phyloP scores from a whole-genome alignment of 2,797 vertebrate genomes.

The Halcyon smyrnensis region DNA sequence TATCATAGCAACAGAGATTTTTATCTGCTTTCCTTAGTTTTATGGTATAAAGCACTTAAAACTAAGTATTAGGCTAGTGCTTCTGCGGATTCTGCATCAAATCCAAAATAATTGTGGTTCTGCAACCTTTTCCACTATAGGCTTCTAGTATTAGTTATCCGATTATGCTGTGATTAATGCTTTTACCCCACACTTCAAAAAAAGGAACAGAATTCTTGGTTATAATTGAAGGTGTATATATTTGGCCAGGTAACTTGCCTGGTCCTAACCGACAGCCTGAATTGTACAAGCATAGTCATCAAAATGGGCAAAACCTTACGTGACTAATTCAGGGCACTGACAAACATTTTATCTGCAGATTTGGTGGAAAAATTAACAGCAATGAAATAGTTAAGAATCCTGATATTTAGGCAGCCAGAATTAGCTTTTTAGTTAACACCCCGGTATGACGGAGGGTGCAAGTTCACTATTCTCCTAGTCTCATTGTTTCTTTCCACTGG shows the following conservation, averaged over 20 bases:
- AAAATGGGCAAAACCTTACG: not conserved
- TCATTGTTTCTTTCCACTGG: conserved; percentile 37
- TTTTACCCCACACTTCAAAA: not conserved
- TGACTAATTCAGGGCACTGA: not conserved
- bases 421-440: conserved; percentile 5
- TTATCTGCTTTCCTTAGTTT: not conserved
- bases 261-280: not conserved
- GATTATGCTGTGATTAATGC: not conserved
- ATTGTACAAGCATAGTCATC: not conserved
- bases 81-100: not conserved
- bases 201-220: not conserved
- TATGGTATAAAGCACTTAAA: not conserved
- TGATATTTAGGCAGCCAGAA: not conserved
- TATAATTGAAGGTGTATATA: not conserved
- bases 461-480: not conserved
- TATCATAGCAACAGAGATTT: not conserved
- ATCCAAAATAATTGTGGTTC: not conserved
- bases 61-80: not conserved
- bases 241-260: not conserved
- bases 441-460: not conserved
- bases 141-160: not conserved
- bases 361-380: not conserved
- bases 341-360: not conserved
- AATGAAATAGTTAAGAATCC: conserved; percentile 13
- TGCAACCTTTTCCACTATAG: not conserved